phyloP scores from a whole-genome alignment of 2,797 vertebrate genomes.

The Phrynocephalus forsythii region DNA sequence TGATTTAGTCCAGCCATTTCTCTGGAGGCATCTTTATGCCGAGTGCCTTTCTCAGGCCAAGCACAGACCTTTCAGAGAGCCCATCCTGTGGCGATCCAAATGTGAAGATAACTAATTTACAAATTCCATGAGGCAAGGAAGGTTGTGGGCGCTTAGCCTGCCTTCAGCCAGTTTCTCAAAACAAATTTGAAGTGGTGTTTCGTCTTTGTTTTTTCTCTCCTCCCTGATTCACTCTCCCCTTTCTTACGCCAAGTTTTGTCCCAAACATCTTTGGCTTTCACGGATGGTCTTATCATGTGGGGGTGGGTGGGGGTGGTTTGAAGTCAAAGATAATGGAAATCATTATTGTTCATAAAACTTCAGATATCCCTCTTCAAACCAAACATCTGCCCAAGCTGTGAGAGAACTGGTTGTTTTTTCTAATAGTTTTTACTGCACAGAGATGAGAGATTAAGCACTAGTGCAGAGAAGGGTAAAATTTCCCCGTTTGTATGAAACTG shows the following conservation, averaged over 20 bases:
- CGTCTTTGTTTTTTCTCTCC: not conserved
- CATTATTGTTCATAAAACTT: not conserved
- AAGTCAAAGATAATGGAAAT: not conserved
- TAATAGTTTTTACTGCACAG: not conserved
- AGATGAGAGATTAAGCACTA: too few species aligned
- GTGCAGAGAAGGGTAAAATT: too few species aligned
- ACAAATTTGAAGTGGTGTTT: not conserved
- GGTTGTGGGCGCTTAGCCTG: too few species aligned
- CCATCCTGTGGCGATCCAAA: too few species aligned
- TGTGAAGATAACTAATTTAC: too few species aligned
- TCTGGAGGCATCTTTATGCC: too few species aligned
- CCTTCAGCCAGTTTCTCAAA: not conserved
- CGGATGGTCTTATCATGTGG: too few species aligned
- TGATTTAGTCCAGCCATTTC: not conserved
- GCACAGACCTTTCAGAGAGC: too few species aligned
- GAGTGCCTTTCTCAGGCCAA: too few species aligned
- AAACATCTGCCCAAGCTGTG: not conserved
- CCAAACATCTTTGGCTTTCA: not conserved
- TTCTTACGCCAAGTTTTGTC: not conserved
- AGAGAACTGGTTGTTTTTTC: not conserved
- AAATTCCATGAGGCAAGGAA: too few species aligned
- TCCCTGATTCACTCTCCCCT: not conserved
- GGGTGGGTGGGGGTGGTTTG: too few species aligned
- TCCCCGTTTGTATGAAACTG: too few species aligned
- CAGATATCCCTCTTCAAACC: not conserved